phyloP scores from a whole-genome alignment of 2,888 invertebrate genomes.

The Fragum sueziense region DNA sequence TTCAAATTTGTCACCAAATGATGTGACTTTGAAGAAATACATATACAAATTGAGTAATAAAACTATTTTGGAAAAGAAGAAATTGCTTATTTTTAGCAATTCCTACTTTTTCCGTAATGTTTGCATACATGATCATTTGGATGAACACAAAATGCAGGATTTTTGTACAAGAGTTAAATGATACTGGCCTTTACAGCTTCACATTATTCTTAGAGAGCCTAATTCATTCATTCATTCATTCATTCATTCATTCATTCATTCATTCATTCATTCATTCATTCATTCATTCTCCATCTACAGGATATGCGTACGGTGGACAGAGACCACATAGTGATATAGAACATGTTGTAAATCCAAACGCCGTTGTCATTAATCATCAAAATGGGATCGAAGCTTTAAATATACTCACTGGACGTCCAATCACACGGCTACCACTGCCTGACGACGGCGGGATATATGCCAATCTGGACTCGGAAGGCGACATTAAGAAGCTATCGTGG shows the following conservation, averaged over 20 bases:
- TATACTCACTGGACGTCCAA: slow-evolving; percentile 75
- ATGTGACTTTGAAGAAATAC: too few species aligned
- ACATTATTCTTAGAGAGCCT: too few species aligned
- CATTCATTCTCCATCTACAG: slow-evolving; percentile 41
- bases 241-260: neutral
- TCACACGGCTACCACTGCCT: slow-evolving; percentile 69
- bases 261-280: too few species aligned
- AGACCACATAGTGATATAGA: slow-evolving; percentile 76
- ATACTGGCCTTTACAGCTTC: too few species aligned
- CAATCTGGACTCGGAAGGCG: slow-evolving; percentile 73
- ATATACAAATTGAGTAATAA: too few species aligned
- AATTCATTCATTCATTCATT: neutral
- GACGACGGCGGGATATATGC: slow-evolving; percentile 69
- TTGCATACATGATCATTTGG: too few species aligned
- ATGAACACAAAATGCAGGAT: too few species aligned
- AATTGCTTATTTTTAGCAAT: too few species aligned
- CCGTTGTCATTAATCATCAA: slow-evolving; percentile 74
- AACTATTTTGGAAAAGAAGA: too few species aligned
- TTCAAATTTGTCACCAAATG: too few species aligned
- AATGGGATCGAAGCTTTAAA: slow-evolving; percentile 77
- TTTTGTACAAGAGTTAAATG: too few species aligned
- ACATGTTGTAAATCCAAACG: slow-evolving; percentile 76
- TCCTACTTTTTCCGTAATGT: too few species aligned
- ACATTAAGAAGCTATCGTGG: slow-evolving; percentile 71
- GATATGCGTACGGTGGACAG: slow-evolving; percentile 78